Percentiles rank a stretch among this genome's conserved stretches.
phyloP scores from a whole-genome alignment of 2,113 vertebrate species.

The Pelvicachromis taeniatus region DNA sequence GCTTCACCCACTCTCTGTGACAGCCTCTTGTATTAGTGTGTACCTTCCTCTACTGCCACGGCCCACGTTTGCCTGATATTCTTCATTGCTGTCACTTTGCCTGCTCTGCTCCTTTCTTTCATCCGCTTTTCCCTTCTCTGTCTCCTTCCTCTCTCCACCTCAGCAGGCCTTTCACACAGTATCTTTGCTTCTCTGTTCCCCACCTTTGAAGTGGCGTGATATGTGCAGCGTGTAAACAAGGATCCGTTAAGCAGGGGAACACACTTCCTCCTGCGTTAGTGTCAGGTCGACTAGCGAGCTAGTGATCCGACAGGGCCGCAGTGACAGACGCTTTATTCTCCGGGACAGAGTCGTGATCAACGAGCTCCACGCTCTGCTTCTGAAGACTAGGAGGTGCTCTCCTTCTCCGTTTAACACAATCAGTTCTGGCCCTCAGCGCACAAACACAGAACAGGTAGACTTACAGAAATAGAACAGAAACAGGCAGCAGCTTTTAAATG shows the following conservation, averaged over 20 bases:
- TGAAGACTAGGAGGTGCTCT: conserved; percentile 12
- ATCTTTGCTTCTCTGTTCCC: conserved; percentile 18
- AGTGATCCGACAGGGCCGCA: conserved; percentile 37
- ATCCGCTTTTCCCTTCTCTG: conserved; percentile 18
- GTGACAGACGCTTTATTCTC: conserved; percentile 48
- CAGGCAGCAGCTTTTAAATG: background rate
- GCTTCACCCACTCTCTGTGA: background rate
- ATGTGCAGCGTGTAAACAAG: conserved; percentile 60
- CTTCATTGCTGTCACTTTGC: conserved; percentile 43
- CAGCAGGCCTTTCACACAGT: conserved; percentile 25
- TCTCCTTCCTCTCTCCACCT: conserved; percentile 36
- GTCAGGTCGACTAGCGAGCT: conserved; percentile 45
- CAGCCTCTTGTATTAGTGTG: conserved; percentile 1
- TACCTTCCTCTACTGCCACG: background rate
- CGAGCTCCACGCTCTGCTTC: background rate
- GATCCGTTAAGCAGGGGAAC: conserved; percentile 46
- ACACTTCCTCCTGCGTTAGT: conserved; percentile 56
- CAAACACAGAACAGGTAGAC: background rate
- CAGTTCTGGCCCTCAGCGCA: background rate
- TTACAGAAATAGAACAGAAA: conserved; percentile 6
- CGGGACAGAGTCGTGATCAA: conserved; percentile 26
- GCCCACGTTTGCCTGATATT: background rate
- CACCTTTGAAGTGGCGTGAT: conserved; percentile 57
- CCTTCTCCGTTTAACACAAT: conserved; percentile 19
- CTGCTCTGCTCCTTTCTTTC: conserved; percentile 26